Conservation (phyloP, 2,113 vertebrate species). For the Pandion haliaetus region DNA sequence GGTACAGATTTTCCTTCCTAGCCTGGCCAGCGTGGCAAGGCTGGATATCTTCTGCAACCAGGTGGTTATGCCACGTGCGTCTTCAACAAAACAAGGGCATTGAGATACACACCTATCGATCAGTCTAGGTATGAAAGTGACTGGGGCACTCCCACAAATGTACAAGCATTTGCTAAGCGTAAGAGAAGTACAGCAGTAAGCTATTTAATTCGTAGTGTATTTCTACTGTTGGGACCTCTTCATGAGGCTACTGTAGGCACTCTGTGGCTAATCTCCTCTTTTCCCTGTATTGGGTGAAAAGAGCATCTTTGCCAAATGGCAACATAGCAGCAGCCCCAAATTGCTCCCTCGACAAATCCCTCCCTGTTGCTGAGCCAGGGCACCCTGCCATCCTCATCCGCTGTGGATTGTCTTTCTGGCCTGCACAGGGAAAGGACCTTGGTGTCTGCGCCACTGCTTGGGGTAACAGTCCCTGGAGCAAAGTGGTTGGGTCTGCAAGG, state of each 20-base stretch:
- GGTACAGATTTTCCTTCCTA: neutral
- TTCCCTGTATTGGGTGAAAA: neutral
- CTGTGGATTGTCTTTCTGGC: neutral
- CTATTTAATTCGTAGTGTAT: neutral
- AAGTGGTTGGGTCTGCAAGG: neutral
- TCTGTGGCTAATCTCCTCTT: neutral
- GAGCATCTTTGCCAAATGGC: neutral
- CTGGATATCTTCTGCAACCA: neutral
- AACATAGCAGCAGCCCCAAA: neutral
- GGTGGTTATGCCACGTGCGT: neutral
- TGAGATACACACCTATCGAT: accelerated
- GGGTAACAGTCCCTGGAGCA: neutral
- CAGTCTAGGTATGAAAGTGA: neutral
- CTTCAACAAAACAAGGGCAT: neutral
- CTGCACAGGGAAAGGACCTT: neutral
- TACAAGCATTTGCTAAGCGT: neutral
- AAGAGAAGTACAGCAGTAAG: neutral
- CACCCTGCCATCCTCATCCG: accelerated
- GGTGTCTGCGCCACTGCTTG: neutral
- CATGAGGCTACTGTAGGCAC: neutral
- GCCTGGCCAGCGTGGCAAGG: neutral
- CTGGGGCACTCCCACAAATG: neutral
- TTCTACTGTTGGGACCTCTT: neutral
- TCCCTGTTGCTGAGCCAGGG: neutral
- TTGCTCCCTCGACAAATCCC: accelerated